phyloP scores from a whole-genome alignment of 2,797 vertebrate genomes.

The Sebastes wilsoni region DNA sequence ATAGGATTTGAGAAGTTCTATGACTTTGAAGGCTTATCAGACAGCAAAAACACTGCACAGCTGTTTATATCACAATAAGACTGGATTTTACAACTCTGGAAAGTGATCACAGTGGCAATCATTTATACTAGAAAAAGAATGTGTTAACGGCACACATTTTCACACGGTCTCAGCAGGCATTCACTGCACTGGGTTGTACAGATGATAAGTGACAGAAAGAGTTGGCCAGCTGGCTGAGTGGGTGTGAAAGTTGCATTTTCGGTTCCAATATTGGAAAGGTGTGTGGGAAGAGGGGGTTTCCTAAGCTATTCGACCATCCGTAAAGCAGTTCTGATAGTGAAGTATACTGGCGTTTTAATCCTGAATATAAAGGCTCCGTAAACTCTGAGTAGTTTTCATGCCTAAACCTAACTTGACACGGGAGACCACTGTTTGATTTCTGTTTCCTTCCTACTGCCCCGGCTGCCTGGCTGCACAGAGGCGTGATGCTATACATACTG shows the following conservation, averaged over 20 bases:
- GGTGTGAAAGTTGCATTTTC: not conserved
- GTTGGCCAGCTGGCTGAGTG: not conserved
- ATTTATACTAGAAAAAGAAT: not conserved
- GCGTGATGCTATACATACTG: not conserved
- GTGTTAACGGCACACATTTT: not conserved
- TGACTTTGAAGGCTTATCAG: not conserved
- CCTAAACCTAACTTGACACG: not conserved
- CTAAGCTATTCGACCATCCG: not conserved
- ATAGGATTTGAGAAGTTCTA: not conserved
- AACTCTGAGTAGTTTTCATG: not conserved
- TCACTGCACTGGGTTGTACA: not conserved
- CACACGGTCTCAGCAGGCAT: too few species aligned
- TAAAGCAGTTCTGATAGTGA: not conserved
- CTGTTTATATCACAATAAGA: not conserved
- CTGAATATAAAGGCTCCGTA: not conserved
- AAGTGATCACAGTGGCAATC: not conserved
- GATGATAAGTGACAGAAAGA: not conserved
- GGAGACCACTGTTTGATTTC: not conserved
- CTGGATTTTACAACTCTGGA: not conserved
- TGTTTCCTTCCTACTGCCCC: not conserved
- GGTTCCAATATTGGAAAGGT: not conserved
- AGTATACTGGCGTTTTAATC: not conserved
- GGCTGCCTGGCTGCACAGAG: conserved; percentile 9
- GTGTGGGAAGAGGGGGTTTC: not conserved
- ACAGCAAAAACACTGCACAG: not conserved